Evolutionary conservation across 2,797 vertebrate species (phyloP).

Genomic region (Epinephelus malabaricus): DNA sequence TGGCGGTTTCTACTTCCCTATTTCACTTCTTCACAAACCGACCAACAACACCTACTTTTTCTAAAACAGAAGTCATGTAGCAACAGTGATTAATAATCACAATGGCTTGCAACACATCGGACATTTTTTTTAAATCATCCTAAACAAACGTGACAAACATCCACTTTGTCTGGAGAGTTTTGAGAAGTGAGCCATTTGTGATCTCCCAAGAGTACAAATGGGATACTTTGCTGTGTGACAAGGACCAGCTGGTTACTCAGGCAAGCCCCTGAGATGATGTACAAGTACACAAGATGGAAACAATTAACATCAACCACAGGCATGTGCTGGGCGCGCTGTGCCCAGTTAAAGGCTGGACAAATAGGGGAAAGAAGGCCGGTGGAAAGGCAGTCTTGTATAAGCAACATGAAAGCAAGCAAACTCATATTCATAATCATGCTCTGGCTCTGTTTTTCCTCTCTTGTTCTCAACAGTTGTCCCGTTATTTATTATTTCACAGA

Average conservation of each 20-base stretch:
- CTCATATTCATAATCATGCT: background rate
- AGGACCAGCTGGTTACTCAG: conserved; percentile 9
- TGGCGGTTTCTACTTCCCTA: conserved; percentile 59
- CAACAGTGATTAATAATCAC: conserved; percentile 46
- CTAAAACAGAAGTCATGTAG: conserved; percentile 26
- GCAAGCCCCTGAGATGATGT: background rate
- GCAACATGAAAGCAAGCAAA: conserved; percentile 14
- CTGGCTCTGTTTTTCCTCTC: conserved; percentile 4
- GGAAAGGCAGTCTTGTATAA: conserved; percentile 19
- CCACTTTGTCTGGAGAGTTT: background rate
- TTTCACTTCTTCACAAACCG: conserved; percentile 65
- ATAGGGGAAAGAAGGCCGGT: conserved; percentile 13
- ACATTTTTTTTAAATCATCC: conserved; percentile 10
- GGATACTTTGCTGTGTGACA: conserved; percentile 14
- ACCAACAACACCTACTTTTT: background rate
- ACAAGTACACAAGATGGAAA: conserved; percentile 62
- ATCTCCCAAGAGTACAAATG: background rate
- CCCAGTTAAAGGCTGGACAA: conserved; percentile 27
- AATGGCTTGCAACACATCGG: conserved; percentile 37
- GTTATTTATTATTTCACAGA: background rate
- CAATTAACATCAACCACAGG: conserved; percentile 69
- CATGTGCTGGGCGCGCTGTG: conserved; percentile 43
- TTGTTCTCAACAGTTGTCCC: background rate
- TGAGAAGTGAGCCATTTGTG: background rate
- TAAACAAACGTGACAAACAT: background rate